These are phyloP conservation scores for Urocolius indicus DNA, from an alignment of 2,113 vertebrate genomes.

Conservation along the genomic window DNA sequence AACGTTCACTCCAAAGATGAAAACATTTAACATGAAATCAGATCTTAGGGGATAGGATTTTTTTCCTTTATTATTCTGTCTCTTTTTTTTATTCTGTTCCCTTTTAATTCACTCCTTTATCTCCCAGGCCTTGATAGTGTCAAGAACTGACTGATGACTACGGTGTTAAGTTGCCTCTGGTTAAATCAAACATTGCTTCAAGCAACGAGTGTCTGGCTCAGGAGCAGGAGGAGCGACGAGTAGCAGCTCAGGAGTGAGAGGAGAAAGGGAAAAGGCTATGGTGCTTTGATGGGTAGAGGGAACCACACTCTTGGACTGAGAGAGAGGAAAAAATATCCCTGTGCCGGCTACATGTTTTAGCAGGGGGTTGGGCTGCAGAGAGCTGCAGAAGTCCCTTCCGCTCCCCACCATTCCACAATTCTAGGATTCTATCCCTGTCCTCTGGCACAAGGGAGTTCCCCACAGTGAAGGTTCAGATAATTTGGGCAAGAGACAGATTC, in stretches of 20 bases:
- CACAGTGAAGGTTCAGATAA: neutral
- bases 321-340: neutral
- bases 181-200: constrained; percentile 23
- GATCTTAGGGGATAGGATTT: neutral
- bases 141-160: constrained; percentile 30
- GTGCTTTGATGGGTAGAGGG: neutral
- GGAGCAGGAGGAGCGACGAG: neutral
- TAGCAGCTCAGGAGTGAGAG: neutral
- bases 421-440: neutral
- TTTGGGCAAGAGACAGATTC: neutral
- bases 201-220: neutral
- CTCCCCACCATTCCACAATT: too few relatives aligned
- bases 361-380: too few relatives aligned
- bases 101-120: constrained; percentile 34
- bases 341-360: accelerated
- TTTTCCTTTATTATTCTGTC: neutral
- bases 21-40: neutral
- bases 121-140: constrained; percentile 29
- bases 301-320: neutral
- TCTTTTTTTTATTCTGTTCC: neutral
- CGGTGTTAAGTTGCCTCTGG: neutral
- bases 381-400: too few relatives aligned
- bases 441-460: neutral
- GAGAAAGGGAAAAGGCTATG: neutral
- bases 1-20: constrained; percentile 17